phyloP scores from a whole-genome alignment of 2,113 vertebrate species.

The Callopanchax toddi region DNA sequence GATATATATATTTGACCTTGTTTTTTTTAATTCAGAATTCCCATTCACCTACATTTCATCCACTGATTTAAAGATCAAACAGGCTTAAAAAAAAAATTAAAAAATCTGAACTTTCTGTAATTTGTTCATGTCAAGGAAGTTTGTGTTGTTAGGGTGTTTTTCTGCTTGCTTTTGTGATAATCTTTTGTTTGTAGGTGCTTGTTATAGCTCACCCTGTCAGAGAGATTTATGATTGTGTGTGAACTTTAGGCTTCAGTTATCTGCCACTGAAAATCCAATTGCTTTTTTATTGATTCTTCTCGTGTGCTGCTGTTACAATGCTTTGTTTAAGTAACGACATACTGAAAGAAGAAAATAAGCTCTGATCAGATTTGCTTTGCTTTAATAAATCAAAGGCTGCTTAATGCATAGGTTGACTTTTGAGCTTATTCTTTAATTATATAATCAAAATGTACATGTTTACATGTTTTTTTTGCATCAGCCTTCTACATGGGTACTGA shows the following conservation, averaged over 20 bases:
- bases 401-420: too few relatives aligned
- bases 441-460: background rate
- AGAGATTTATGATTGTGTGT: constrained; percentile 68
- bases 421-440: background rate
- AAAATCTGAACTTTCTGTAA: background rate
- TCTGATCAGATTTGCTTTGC: constrained; percentile 16
- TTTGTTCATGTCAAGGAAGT: too few relatives aligned
- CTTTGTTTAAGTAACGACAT: constrained; percentile 51
- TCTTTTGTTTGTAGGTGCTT: constrained; percentile 40
- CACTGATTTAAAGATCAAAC: too few relatives aligned
- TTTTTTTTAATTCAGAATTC: constrained; percentile 32
- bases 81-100: too few relatives aligned
- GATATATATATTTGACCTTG: constrained; percentile 37
- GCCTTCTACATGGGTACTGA: background rate
- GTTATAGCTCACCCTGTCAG: constrained; percentile 55
- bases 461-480: background rate
- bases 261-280: constrained; percentile 66
- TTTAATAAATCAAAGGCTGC: too few relatives aligned
- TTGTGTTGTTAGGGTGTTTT: background rate
- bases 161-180: constrained; percentile 11
- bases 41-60: too few relatives aligned
- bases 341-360: constrained; percentile 12
- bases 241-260: constrained; percentile 70
- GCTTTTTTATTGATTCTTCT: constrained; percentile 69
- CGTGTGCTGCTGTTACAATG: constrained; percentile 57